These are phyloP conservation scores for Anastatus disparis DNA, from an alignment of 1,140 invertebrate species.

Conservation along the genomic window DNA sequence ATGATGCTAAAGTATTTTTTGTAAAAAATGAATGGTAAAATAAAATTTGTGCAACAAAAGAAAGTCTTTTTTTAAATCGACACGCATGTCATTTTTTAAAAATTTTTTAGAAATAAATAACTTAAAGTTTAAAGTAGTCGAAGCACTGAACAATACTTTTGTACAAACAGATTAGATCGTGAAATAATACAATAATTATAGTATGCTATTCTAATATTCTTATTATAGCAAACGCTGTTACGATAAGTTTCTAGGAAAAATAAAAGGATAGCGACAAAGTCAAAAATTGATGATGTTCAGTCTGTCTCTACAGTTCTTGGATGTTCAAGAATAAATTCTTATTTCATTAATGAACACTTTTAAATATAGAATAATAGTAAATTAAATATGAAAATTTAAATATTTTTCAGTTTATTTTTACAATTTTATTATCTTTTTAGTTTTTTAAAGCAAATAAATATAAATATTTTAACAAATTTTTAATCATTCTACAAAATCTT, in stretches of 20 bases:
- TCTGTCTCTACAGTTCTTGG: constrained; percentile 1
- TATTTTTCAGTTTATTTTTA: background rate
- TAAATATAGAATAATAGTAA: constrained; percentile 3
- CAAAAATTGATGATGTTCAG: constrained; percentile 28
- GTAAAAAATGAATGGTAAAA: constrained; percentile 11
- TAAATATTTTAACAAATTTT: constrained; percentile 21
- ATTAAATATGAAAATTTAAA: constrained; percentile 14
- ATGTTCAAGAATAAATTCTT: constrained; percentile 6
- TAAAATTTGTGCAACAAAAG: background rate
- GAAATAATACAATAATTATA: constrained; percentile 23
- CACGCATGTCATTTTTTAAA: background rate
- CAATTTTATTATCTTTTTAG: too few relatives aligned
- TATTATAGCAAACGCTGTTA: constrained; percentile 35
- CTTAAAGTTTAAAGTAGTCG: too few relatives aligned
- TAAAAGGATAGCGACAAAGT: constrained; percentile 24
- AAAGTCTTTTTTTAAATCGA: background rate
- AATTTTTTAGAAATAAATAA: too few relatives aligned
- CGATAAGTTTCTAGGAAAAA: constrained; percentile 30
- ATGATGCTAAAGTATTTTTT: too few relatives aligned
- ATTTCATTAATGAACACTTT: constrained; percentile 5
- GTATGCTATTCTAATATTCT: constrained; percentile 38
- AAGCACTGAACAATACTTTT: constrained; percentile 34
- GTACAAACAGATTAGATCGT: constrained; percentile 10
- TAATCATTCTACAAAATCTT: constrained; percentile 39
- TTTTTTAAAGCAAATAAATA: constrained; percentile 23